Conservation (phyloP, 2,888 invertebrate species). For the Eupeodes luniger region DNA sequence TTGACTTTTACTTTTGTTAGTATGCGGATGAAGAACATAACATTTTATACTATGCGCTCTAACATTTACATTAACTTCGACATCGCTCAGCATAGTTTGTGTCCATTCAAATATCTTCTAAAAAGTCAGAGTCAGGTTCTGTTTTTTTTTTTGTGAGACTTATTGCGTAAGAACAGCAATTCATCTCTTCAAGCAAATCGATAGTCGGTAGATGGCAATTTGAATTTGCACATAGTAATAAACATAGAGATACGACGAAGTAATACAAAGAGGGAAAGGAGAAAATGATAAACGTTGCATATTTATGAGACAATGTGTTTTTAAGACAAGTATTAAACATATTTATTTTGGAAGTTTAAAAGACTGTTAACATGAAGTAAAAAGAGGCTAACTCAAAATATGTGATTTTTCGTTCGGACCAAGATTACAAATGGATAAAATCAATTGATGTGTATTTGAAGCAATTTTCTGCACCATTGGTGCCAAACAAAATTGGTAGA, state of each 20-base stretch:
- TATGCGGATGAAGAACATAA: constrained; percentile 27
- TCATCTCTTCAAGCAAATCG: neutral
- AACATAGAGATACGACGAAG: neutral
- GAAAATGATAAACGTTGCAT: constrained; percentile 6
- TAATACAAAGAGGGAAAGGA: neutral
- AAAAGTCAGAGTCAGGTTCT: constrained; percentile 7
- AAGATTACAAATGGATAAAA: no score
- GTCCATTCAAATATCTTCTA: constrained; percentile 23
- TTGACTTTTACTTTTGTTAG: constrained; percentile 58
- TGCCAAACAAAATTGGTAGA: no score
- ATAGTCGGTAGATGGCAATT: neutral
- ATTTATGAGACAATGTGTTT: neutral
- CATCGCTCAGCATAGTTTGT: constrained; percentile 13
- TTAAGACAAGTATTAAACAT: neutral
- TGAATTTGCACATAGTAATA: neutral
- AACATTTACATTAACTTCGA: neutral
- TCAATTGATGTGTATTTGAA: no score
- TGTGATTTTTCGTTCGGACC: no score
- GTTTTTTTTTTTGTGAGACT: neutral
- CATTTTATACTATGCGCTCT: neutral
- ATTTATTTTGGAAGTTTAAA: neutral
- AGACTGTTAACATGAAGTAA: neutral
- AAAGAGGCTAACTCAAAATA: no score
- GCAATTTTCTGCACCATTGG: no score
- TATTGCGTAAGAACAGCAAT: constrained; percentile 39